These are phyloP conservation scores for Coenonympha arcania DNA, from an alignment of 2,888 invertebrate genomes.

Conservation along the genomic window DNA sequence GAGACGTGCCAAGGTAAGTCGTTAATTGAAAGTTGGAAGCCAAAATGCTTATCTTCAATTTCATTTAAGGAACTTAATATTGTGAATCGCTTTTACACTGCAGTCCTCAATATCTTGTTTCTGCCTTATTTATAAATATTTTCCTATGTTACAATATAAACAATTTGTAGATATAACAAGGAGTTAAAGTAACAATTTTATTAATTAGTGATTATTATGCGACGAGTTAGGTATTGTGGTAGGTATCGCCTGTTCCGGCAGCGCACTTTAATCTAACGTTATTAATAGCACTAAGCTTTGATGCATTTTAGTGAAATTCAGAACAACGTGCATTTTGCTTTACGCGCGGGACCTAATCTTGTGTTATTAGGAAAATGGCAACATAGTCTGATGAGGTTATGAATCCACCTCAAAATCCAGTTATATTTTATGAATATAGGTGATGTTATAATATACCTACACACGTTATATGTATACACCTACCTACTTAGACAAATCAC, in stretches of 20 bases:
- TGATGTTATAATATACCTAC: neutral
- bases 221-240: constrained; percentile 22
- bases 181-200: constrained; percentile 17
- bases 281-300: constrained; percentile 42
- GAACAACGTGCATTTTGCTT: constrained; percentile 46
- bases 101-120: no score
- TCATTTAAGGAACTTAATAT: no score
- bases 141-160: neutral
- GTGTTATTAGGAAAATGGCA: constrained; percentile 52
- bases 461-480: no score
- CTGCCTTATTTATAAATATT: no score
- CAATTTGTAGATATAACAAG: constrained; percentile 1
- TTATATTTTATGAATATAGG: neutral
- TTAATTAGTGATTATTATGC: constrained; percentile 27
- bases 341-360: constrained; percentile 51
- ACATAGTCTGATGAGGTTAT: constrained; percentile 45
- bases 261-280: constrained; percentile 38
- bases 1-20: no score
- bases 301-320: constrained; percentile 52
- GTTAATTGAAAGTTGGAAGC: no score
- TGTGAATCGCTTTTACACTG: no score
- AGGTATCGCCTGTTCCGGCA: constrained; percentile 25
- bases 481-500: no score
- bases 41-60: no score
- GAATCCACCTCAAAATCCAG: constrained; percentile 3